Evolutionary conservation across 2,113 vertebrate genomes (phyloP).

Genomic region (Xenopus borealis): DNA sequence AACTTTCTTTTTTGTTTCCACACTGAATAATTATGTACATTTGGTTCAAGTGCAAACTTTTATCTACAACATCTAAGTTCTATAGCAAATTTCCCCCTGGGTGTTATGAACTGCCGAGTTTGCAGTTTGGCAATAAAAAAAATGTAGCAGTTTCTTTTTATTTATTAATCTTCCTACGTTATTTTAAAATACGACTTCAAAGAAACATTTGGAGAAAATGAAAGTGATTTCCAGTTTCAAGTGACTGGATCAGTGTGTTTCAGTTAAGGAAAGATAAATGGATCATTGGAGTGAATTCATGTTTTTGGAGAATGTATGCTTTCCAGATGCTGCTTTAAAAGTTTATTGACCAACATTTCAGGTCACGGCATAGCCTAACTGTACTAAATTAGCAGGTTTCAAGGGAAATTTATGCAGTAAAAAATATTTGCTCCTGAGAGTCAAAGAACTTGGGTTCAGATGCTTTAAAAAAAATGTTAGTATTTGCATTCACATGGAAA

Average conservation of each 20-base stretch:
- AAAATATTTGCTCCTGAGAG: neutral
- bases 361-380: neutral
- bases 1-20: neutral
- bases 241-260: slow-evolving; percentile 15
- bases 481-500: too few relatives aligned
- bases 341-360: slow-evolving; percentile 19
- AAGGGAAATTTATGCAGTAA: slow-evolving; percentile 5
- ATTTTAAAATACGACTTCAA: neutral
- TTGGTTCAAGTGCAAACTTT: neutral
- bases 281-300: neutral
- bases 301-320: slow-evolving; percentile 1
- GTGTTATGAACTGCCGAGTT: slow-evolving; percentile 9
- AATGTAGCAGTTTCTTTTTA: neutral
- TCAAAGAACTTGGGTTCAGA: slow-evolving; percentile 2
- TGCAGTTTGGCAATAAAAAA: neutral
- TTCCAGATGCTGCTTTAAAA: slow-evolving; percentile 29
- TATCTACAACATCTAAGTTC: slow-evolving; percentile 20
- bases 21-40: slow-evolving; percentile 7
- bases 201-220: neutral
- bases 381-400: neutral
- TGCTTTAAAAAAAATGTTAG: neutral
- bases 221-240: slow-evolving; percentile 14
- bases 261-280: slow-evolving; percentile 3
- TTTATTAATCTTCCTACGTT: neutral
- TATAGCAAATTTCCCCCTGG: slow-evolving; percentile 17